Conservation (phyloP, 2,888 invertebrate species). For the Thyatira batis region DNA sequence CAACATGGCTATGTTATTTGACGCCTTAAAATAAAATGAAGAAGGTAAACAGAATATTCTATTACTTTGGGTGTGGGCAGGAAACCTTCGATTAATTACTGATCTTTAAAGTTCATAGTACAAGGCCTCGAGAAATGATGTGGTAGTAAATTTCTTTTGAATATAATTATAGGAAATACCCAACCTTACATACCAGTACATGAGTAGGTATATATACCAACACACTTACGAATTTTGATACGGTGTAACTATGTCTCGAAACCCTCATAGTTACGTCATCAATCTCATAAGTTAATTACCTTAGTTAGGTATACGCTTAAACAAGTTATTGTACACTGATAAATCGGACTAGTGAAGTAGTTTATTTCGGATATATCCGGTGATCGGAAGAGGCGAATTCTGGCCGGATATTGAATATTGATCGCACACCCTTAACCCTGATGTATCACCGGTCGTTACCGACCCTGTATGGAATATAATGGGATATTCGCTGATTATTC, state of each 20-base stretch:
- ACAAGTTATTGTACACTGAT: constrained; percentile 20
- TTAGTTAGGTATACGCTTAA: constrained; percentile 34
- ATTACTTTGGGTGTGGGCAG: too few relatives aligned
- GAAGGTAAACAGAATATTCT: too few relatives aligned
- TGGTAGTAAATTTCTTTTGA: too few relatives aligned
- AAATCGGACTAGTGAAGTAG: constrained; percentile 54
- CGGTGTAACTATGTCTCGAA: background rate
- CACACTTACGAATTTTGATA: too few relatives aligned
- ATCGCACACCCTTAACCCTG: constrained; percentile 79
- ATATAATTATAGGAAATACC: too few relatives aligned
- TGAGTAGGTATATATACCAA: too few relatives aligned
- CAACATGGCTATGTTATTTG: too few relatives aligned
- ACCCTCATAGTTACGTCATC: background rate
- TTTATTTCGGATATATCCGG: constrained; percentile 62
- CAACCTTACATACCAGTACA: too few relatives aligned
- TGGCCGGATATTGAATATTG: constrained; percentile 81
- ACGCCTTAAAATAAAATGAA: too few relatives aligned
- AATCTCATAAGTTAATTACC: constrained; percentile 3
- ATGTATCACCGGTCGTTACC: constrained; percentile 70
- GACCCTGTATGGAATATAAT: constrained; percentile 61
- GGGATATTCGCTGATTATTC: constrained; percentile 68
- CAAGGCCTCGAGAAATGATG: too few relatives aligned
- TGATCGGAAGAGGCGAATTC: constrained; percentile 77
- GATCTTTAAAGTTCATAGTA: too few relatives aligned
- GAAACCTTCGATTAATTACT: too few relatives aligned